Percentiles rank a stretch among this genome's conserved stretches.
phyloP scores from a whole-genome alignment of 2,113 vertebrate genomes.

The Percopsis transmontana region DNA sequence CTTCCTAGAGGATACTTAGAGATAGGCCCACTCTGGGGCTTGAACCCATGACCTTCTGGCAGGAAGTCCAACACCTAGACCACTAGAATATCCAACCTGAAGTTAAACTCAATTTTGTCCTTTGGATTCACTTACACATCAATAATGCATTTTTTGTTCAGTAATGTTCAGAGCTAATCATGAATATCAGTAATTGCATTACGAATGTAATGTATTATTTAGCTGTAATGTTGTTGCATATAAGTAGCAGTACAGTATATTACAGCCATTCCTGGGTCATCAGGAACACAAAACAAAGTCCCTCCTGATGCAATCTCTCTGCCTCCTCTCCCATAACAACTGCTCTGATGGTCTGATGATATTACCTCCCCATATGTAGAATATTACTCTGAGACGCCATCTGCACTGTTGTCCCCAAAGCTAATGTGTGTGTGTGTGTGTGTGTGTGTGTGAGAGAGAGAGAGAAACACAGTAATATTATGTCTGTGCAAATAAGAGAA shows the following conservation, averaged over 20 bases:
- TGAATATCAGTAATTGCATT: neutral
- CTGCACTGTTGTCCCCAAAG: slow-evolving; percentile 67
- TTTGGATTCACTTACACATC: no score
- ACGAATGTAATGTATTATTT: neutral
- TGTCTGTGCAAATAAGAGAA: no score
- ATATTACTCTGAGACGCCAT: slow-evolving; percentile 71
- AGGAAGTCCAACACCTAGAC: no score
- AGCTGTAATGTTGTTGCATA: neutral
- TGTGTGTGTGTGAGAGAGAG: neutral
- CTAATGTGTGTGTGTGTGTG: slow-evolving; percentile 17
- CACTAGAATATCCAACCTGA: no score
- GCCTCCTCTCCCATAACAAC: slow-evolving; percentile 50
- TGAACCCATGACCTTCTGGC: no score
- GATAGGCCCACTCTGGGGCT: no score
- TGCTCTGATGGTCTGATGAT: slow-evolving; percentile 55
- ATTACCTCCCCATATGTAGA: slow-evolving; percentile 73
- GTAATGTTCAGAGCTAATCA: no score
- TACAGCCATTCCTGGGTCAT: slow-evolving; percentile 21
- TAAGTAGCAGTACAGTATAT: neutral
- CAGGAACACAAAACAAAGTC: slow-evolving; percentile 22
- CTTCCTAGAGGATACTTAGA: no score
- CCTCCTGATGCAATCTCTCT: slow-evolving; percentile 48
- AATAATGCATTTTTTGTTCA: no score
- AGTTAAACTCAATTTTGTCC: no score
- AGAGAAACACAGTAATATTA: no score